Evolutionary conservation across 2,888 invertebrate species (phyloP).

Genomic region (Anaspis maculata): DNA sequence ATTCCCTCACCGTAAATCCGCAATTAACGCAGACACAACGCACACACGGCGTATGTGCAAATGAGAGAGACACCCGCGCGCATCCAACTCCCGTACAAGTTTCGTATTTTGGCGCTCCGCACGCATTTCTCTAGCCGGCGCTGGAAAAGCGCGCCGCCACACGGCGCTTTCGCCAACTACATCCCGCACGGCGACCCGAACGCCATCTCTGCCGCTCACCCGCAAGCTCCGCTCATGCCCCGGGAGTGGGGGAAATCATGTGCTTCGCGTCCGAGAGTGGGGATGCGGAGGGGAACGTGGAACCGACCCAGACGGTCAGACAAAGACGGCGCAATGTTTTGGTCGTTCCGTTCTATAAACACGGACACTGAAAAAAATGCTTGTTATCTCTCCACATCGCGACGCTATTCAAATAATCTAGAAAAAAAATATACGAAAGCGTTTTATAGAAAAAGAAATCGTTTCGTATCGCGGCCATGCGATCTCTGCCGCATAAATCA

Average conservation of each 20-base stretch:
- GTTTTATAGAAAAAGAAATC: too few relatives aligned
- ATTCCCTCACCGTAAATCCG: too few relatives aligned
- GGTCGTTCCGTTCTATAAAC: not conserved
- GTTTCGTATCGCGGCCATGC: too few relatives aligned
- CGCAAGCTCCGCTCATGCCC: slow-evolving; percentile 13
- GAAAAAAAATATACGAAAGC: slow-evolving; percentile 5
- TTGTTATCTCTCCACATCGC: not conserved
- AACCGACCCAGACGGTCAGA: not conserved
- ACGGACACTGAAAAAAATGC: not conserved
- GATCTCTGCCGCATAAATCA: slow-evolving; percentile 36
- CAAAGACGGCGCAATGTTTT: not conserved
- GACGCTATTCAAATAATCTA: too few relatives aligned
- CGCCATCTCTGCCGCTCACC: slow-evolving; percentile 22
- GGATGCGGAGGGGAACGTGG: slow-evolving; percentile 20
- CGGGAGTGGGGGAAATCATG: slow-evolving; percentile 22
- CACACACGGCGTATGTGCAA: too few relatives aligned
- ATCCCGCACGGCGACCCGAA: slow-evolving; percentile 5
- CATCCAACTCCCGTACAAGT: too few relatives aligned
- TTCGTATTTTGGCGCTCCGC: too few relatives aligned
- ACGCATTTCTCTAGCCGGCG: too few relatives aligned
- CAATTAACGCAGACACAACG: too few relatives aligned
- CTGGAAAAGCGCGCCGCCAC: too few relatives aligned
- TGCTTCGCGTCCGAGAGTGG: slow-evolving; percentile 19
- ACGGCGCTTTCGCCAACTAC: slow-evolving; percentile 13
- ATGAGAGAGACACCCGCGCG: too few relatives aligned